Evolutionary conservation across 2,797 vertebrate genomes (phyloP).

Genomic region (Luscinia megarhynchos): DNA sequence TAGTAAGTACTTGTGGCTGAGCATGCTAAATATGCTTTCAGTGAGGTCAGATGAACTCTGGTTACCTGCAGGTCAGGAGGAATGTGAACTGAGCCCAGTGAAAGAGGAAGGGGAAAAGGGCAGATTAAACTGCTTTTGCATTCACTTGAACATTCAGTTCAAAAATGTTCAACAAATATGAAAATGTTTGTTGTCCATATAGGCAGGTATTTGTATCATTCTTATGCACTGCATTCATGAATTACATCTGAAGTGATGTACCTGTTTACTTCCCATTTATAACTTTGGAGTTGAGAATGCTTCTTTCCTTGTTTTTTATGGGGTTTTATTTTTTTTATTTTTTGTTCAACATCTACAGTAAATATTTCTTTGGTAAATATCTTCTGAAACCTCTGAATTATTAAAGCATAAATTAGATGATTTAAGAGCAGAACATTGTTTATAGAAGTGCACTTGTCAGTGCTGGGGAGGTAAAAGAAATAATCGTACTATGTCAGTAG

Average conservation of each 20-base stretch:
- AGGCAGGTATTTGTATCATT: neutral
- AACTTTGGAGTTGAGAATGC: neutral
- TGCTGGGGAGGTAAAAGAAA: neutral
- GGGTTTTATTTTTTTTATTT: neutral
- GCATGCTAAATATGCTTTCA: neutral
- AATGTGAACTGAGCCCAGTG: neutral
- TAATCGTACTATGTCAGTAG: neutral
- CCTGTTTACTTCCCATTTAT: neutral
- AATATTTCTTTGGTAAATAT: neutral
- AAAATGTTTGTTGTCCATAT: neutral
- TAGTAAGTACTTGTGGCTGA: neutral
- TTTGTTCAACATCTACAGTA: neutral
- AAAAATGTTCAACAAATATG: neutral
- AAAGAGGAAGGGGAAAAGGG: neutral
- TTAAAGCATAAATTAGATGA: neutral
- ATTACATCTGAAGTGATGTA: neutral
- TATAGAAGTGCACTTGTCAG: neutral
- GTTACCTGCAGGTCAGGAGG: neutral
- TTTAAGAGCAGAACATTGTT: neutral
- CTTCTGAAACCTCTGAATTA: conserved; percentile 13
- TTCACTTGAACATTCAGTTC: neutral
- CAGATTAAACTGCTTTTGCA: neutral
- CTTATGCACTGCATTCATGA: neutral
- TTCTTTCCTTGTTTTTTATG: neutral
- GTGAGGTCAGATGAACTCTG: neutral